Evolutionary conservation across 2,113 vertebrate species (phyloP), one percentile per base, ranked within the genome.

Genomic region (Glaucidium brasilianum): DNA sequence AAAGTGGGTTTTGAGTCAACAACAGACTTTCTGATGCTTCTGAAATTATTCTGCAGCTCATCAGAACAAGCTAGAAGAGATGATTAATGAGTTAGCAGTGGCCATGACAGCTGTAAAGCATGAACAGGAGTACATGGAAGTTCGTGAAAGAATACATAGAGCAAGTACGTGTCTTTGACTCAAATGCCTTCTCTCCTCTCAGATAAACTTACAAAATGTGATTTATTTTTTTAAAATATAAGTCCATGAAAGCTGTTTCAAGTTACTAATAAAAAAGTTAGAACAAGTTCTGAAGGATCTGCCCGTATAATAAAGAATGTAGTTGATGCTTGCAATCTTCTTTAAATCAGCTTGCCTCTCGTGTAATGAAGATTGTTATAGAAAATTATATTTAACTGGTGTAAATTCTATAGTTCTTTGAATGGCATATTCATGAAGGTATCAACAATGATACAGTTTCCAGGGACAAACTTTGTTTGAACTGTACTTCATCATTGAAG

Each of bases 51-150:
- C 80, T 23, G 2, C 91, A 99, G 99, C 99, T 94, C 99, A 99
- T 88, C 99, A 99, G 98, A 99, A 99, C 98, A 99, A 99, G 97
- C 98, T 99, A 97, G 99, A 99, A 98, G 99, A 99, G 97, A 99
- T 99, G 99, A 99, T 99, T 95, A 99, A 99, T 6, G 99, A 99
- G 94, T 97, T 99, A 73, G 99, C 99, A 2, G 99, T 99, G 88
- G 99, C 99, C 7, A 99, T 99, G 99, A 99, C 99, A 2, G 99
- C 99, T 2, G 99, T 99, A 22, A 99, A 99, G 97, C 99, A 99
- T 2, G 99, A 99, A 91, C 99, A 99, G 98, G 99, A 99, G 96
- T 99, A 99, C 98, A 99, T 99, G 99, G 99, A 99, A 98, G 99
- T 99, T 35, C 99, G 99, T 27, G 99, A 99, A 98, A 99, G 99